Evolutionary conservation across 1,140 invertebrate genomes (phyloP), one percentile per base, ranked within the genome.

Genomic region (Zelostemma sp.): DNA sequence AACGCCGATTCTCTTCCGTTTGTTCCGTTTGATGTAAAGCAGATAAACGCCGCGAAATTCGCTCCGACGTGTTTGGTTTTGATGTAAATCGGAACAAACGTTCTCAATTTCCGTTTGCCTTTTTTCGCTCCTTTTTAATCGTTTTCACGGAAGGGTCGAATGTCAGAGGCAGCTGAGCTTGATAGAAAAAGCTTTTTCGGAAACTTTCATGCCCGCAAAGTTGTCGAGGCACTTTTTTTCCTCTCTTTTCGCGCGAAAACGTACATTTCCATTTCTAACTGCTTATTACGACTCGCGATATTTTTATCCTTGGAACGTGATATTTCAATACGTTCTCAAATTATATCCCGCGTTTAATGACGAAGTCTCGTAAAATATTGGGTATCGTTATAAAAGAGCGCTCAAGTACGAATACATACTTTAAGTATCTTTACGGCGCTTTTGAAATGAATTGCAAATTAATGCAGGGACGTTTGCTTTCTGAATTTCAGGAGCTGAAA

Each of bases 401-500:
- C 25, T 28, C 25, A 28, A 28, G 25, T 28, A 28, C 25, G 8
- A 28, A 28, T 3, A 4, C 25, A 28, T 28, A 28, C 25, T 3
- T 28, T 28, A 28, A 28, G 25, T 28, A 28, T 28, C 25, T 28
- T 28, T 28, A 28, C 25, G 25, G 25, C 25, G 3, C 25, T 28
- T 28, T 28, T 28, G 6, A 8, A 46, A 19, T 46, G 17, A 46
- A 46, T 1, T 19, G 17, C 1, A n/a, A 46, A 46, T 46, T 46
- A 8, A 46, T 46, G 43, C 16, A 19, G 18, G 17, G 6, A 50
- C 12, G n/a, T 14, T 45, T 18, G 56, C 15, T 45, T 64, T 67
- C 33, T 53, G 0, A 12, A 15, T 80, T 80, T 48, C 76, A 84
- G 82, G 80, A 76, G 55, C 1, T 80, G 9, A 11, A 43, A 4